These are phyloP conservation scores for Laupala kohalensis DNA, from an alignment of 1,140 invertebrate genomes.

Conservation along the genomic window DNA sequence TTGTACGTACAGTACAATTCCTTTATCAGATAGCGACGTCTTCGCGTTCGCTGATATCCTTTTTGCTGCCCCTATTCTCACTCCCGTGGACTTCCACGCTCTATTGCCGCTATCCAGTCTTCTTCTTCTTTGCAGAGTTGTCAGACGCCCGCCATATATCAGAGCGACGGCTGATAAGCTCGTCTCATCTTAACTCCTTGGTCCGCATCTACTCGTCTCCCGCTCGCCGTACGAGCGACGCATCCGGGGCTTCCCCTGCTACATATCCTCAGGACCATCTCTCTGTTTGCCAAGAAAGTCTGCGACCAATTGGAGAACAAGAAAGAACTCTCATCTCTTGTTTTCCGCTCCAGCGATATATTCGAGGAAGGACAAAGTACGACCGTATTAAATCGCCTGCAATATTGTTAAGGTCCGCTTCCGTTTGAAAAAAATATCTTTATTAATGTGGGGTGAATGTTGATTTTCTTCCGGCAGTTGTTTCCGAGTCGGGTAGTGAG, in stretches of 20 bases:
- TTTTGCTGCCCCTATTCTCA: no score
- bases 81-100: no score
- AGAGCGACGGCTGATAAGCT: neutral
- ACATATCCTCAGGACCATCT: neutral
- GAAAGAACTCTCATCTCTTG: neutral
- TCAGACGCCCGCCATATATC: neutral
- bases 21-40: no score
- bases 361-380: neutral
- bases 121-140: no score
- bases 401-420: neutral
- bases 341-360: neutral
- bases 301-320: neutral
- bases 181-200: neutral
- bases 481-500: neutral
- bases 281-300: neutral
- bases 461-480: neutral
- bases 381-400: neutral
- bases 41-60: no score
- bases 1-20: no score
- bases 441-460: neutral
- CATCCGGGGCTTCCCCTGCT: neutral
- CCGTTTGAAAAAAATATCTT: neutral
- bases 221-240: neutral
- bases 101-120: no score
- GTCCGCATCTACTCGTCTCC: no score